Base-by-base conservation (phyloP, 2,888 invertebrate genomes). In the Tipula helvola region DNA sequence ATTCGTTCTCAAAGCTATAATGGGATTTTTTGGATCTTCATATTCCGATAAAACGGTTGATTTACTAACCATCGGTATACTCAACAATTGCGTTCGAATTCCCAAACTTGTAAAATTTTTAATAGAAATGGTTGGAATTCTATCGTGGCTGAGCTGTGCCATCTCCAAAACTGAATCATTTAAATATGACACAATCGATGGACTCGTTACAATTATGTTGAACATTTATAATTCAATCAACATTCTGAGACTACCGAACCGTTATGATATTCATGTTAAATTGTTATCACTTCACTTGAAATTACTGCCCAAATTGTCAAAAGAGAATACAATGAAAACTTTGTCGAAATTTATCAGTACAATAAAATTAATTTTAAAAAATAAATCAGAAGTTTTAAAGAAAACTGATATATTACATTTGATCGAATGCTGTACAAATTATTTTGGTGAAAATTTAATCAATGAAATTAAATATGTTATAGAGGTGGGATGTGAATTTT, bases 1-100 rank as follows among this genome's bases (percentile, higher is more conserved):
- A 0, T 94, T 95, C 91, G 93, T 95, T 10, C 94, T 96, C 88
- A 97, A 97, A 90, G 94, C 96, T 90, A 92, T 97, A 1, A 93
- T 96, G 90, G 94, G 95, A 88, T 95, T 95, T 89, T 95, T 94
- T 89, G 92, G 92, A 0, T 94, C 94, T 36, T 92, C 92, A 18
- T 90, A 96, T 85, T 93, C 95, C n/a, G 95, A 95, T 88, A 90
- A 91, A 86, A 93, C 93, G 88, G 93, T 93, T 0, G 95, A 94
- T 90, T 93, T 95, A 87, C 92, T 93, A 86, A 95, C 97, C 88
- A 91, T 97, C 39, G 93, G 94, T 87, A 93, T 95, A 0, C 89
- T 97, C 0, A 92, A 93, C 88, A 92, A 93, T 2, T 93, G 95
- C 84, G 93, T 94, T 5, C 92, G 93, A 87, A 93, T 96, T 44